Evolutionary conservation across 2,113 vertebrate species (phyloP), one percentile per base, ranked within the genome.

Genomic region (Pomatostomus ruficeps): DNA sequence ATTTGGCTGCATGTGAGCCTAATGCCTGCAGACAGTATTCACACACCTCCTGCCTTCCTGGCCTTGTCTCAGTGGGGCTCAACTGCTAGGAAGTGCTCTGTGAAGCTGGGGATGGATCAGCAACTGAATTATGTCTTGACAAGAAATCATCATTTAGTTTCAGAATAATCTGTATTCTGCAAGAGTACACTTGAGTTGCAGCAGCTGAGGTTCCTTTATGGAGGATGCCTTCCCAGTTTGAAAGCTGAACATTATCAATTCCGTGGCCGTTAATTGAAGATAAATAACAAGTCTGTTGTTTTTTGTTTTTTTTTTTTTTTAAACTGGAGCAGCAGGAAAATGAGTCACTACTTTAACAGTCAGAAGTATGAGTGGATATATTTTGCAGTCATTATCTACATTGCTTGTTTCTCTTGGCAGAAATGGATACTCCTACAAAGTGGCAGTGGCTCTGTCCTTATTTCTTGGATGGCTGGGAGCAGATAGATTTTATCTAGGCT

Each of bases 381-480:
- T 95, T 90, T 63, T 84, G 94, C 85, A 97, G 51, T 85, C 67
- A 54, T 66, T 90, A 80, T 67, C 95, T 80, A 42, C 51, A 65
- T 89, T 78, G 38, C 93, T 68, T 97, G 61, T 96, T 77, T 89
- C 85, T 91, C 94, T 85, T 54, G 96, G 48, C 97, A 99, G 99
- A 96, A 99, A 98, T 82, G 99, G 98, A 77, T 99, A 99, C 96
- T 99, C 99, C 12, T 99, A 99, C 95, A 99, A 99, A 97, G 99
- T 99, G 21, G 99, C 99, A 10, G 99, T 99, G 87, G 99, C 99
- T 18, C 94, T 99, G 49, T 99, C 99, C 58, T 98, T 99, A 63
- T 99, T 99, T 95, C 98, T 99, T 93, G 99, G 99, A 92, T 99
- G 99, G 99, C 62, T 99, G 80, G 99, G 99, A 95, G 99, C 99